A percentile compares a stretch with the other conserved stretches of the same genome.
phyloP scores from a whole-genome alignment of 1,140 invertebrate species.

The Archegozetes longisetosus region DNA sequence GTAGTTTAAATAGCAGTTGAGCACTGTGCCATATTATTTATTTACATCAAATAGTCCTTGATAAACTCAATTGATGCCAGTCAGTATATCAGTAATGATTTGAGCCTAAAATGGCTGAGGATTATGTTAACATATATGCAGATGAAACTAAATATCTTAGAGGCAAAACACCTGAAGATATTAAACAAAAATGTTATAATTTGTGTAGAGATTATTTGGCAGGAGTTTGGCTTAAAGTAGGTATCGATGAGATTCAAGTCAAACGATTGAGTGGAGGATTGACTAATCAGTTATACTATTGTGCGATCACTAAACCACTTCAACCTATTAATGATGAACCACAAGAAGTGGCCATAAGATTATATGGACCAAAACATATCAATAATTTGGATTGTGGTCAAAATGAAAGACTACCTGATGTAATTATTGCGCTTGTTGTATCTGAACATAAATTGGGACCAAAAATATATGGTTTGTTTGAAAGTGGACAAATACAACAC shows the following conservation, averaged over 20 bases:
- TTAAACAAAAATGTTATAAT: background rate
- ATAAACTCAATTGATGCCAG: too few relatives aligned
- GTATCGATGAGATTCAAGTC: background rate
- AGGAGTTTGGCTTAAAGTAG: background rate
- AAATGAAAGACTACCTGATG: background rate
- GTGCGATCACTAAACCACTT: too few relatives aligned
- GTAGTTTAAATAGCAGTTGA: too few relatives aligned
- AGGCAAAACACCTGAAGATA: too few relatives aligned
- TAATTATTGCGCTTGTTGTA: background rate
- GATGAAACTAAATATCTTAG: too few relatives aligned
- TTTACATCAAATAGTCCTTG: too few relatives aligned
- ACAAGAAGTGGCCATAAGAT: background rate
- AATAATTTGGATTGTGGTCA: too few relatives aligned
- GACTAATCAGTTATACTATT: constrained; percentile 3
- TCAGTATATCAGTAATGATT: too few relatives aligned
- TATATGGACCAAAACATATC: constrained; percentile 5
- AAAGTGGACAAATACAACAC: background rate
- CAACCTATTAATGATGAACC: background rate
- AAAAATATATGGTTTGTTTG: background rate
- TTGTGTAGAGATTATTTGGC: background rate
- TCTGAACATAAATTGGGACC: background rate
- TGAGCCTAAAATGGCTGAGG: too few relatives aligned
- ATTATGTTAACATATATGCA: too few relatives aligned
- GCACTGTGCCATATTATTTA: too few relatives aligned
- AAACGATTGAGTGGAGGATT: background rate